Conservation (phyloP, 2,113 vertebrate species). For the Colaptes auratus region DNA sequence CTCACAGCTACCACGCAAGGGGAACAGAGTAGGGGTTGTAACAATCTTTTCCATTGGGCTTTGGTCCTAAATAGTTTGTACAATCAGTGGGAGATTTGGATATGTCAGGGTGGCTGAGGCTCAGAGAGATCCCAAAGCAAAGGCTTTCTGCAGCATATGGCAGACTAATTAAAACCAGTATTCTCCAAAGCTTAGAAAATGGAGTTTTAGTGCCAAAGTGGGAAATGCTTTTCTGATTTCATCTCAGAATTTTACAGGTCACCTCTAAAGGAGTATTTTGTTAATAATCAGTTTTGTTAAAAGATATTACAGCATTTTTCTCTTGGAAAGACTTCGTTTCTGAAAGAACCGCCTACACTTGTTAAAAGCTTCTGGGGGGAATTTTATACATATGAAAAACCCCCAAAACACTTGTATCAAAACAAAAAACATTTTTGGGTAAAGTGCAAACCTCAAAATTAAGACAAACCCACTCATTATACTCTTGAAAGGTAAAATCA, state of each 20-base stretch:
- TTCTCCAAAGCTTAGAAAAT: slow-evolving; percentile 29
- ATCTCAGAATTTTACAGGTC: neutral
- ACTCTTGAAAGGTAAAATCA: neutral
- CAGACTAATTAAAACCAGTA: neutral
- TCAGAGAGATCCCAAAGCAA: neutral
- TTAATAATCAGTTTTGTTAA: neutral
- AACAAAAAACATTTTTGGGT: neutral
- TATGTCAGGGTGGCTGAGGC: neutral
- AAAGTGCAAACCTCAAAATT: neutral
- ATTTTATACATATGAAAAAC: neutral
- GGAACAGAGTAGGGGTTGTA: neutral
- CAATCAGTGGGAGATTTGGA: neutral
- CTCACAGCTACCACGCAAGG: neutral
- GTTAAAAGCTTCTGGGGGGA: neutral
- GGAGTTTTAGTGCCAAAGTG: neutral
- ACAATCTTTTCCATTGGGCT: neutral
- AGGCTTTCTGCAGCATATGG: neutral
- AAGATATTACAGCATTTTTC: neutral
- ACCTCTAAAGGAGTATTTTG: neutral
- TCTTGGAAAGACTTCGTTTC: neutral
- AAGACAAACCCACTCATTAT: neutral
- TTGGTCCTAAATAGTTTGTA: slow-evolving; percentile 44
- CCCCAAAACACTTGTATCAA: neutral
- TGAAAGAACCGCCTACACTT: neutral
- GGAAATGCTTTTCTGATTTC: neutral